Evolutionary conservation across 2,797 vertebrate species (phyloP).

Genomic region (Passerculus sandwichensis): DNA sequence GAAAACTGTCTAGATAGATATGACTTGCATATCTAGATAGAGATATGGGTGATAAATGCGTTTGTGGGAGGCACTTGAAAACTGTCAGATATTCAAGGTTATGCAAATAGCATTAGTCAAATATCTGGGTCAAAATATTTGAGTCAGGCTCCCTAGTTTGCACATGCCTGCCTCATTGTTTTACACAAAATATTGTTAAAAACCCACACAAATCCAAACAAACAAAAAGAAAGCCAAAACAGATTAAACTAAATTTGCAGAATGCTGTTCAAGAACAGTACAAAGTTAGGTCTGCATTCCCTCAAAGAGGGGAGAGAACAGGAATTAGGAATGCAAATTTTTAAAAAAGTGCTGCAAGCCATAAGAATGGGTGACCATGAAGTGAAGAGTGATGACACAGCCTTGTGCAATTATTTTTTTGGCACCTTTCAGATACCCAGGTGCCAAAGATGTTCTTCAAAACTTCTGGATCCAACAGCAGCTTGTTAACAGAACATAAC

Average conservation of each 20-base stretch:
- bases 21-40: not conserved
- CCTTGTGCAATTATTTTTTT: not conserved
- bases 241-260: not conserved
- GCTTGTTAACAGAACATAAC: not conserved
- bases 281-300: not conserved
- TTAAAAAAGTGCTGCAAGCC: not conserved
- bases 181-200: not conserved
- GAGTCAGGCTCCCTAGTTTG: not conserved
- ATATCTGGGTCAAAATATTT: not conserved
- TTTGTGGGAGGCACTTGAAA: not conserved
- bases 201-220: not conserved
- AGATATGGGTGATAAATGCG: not conserved
- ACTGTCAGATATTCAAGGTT: not conserved
- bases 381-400: not conserved
- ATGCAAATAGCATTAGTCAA: not conserved
- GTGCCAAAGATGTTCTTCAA: not conserved
- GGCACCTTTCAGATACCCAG: not conserved
- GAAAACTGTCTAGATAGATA: not conserved
- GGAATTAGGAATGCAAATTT: not conserved
- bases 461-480: not conserved
- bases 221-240: not conserved
- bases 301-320: not conserved
- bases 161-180: not conserved
- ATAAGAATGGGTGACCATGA: not conserved
- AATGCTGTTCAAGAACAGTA: not conserved